Evolutionary conservation across 23 tunicate genomes (phyloP).

Genomic region (Styela plicata): DNA sequence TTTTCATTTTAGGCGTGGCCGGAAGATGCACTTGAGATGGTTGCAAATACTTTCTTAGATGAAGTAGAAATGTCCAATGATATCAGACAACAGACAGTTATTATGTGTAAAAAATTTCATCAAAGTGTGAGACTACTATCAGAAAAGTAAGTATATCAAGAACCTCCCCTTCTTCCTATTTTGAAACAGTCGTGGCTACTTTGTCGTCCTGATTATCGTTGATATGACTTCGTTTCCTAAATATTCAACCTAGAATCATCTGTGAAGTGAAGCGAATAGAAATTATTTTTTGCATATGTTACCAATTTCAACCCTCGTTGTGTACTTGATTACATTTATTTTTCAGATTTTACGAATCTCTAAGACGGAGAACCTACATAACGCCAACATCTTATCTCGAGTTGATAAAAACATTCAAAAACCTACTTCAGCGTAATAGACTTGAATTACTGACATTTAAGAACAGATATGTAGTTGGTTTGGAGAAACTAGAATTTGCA

Average conservation of each 20-base stretch:
- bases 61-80: constrained; percentile 79
- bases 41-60: constrained; percentile 75
- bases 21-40: constrained; percentile 89
- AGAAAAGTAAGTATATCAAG: constrained; percentile 56
- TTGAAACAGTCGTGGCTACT: too few relatives aligned
- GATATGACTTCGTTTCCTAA: too few relatives aligned
- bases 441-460: constrained; percentile 78
- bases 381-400: constrained; percentile 93
- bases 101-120: constrained; percentile 83
- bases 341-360: constrained; percentile 60
- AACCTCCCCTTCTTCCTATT: too few relatives aligned
- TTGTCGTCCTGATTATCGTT: too few relatives aligned
- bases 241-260: too few relatives aligned
- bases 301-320: too few relatives aligned
- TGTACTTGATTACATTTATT: too few relatives aligned
- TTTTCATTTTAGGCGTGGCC: constrained; percentile 97
- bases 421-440: constrained; percentile 58
- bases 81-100: constrained; percentile 61
- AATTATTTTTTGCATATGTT: too few relatives aligned
- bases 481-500: constrained; percentile 77
- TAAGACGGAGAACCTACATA: constrained; percentile 71
- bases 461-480: constrained; percentile 70
- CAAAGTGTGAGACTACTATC: constrained; percentile 72
- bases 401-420: constrained; percentile 85
- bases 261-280: too few relatives aligned